Percentiles rank a stretch among this genome's conserved stretches.
phyloP scores from a whole-genome alignment of 2,113 vertebrate species.

The Colaptes auratus region DNA sequence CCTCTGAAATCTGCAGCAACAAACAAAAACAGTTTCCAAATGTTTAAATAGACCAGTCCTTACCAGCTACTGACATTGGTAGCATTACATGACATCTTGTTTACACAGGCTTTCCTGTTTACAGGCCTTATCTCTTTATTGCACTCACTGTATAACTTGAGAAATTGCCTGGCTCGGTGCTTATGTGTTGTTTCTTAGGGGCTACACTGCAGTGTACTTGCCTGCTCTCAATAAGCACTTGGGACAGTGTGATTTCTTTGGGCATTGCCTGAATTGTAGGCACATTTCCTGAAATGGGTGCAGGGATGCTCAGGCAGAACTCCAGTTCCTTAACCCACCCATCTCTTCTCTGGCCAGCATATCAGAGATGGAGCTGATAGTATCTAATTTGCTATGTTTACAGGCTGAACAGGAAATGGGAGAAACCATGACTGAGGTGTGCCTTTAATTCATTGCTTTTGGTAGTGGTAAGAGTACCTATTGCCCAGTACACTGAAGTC shows the following conservation, averaged over 20 bases:
- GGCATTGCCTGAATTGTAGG: neutral
- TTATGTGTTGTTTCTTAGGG: neutral
- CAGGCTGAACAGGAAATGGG: conserved; percentile 10
- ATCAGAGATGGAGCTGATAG: neutral
- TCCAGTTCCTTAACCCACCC: neutral
- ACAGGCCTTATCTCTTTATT: neutral
- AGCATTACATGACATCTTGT: neutral
- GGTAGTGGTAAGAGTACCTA: neutral
- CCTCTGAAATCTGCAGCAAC: neutral
- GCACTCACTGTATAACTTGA: neutral
- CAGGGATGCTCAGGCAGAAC: neutral
- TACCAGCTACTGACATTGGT: neutral
- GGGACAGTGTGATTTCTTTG: neutral
- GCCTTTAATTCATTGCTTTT: conserved; percentile 3
- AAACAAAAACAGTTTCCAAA: neutral
- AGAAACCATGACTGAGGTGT: neutral
- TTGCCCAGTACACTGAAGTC: neutral
- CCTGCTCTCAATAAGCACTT: neutral
- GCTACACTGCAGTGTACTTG: neutral
- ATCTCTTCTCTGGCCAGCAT: neutral
- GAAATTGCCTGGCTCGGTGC: neutral
- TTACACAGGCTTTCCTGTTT: neutral
- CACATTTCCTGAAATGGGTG: neutral
- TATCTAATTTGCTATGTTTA: neutral
- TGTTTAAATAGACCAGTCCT: neutral